Conservation (phyloP, 2,888 invertebrate species). For the Megamerina dolium region DNA sequence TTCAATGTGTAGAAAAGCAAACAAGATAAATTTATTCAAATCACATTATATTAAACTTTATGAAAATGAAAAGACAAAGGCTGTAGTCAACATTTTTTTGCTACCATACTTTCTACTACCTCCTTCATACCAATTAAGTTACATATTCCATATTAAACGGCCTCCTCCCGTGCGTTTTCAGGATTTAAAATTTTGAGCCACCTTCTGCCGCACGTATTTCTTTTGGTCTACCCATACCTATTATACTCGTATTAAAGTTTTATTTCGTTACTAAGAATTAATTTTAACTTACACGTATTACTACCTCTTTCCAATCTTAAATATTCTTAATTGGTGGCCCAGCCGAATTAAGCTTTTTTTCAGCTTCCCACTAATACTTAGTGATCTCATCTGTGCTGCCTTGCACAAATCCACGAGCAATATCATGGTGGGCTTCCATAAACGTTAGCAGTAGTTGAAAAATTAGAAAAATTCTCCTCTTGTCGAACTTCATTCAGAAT, state of each 20-base stretch:
- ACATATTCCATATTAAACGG: conserved; percentile 9
- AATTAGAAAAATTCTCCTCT: background rate
- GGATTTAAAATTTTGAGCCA: conserved; percentile 4
- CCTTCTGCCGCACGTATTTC: conserved; percentile 11
- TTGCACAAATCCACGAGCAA: conserved; percentile 8
- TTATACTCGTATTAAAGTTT: background rate
- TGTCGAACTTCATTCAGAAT: background rate
- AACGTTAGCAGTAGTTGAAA: conserved; percentile 2
- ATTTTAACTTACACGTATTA: background rate
- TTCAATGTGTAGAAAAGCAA: too few species aligned
- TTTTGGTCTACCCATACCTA: conserved; percentile 11
- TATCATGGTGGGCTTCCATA: conserved; percentile 7
- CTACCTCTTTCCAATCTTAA: conserved; percentile 9
- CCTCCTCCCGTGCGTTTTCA: conserved; percentile 9
- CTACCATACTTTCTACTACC: conserved; percentile 5
- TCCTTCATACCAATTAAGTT: conserved; percentile 11
- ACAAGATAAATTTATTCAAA: too few species aligned
- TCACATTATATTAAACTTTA: too few species aligned
- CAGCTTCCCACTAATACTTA: conserved; percentile 3
- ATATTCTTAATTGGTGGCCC: conserved; percentile 6
- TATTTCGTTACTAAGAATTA: too few species aligned
- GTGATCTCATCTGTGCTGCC: too few species aligned
- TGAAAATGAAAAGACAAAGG: too few species aligned
- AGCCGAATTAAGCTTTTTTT: conserved; percentile 2
- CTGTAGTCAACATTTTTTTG: background rate